Evolutionary conservation across 1,140 invertebrate genomes (phyloP).

Genomic region (Pseudomyrmex cubaensis): DNA sequence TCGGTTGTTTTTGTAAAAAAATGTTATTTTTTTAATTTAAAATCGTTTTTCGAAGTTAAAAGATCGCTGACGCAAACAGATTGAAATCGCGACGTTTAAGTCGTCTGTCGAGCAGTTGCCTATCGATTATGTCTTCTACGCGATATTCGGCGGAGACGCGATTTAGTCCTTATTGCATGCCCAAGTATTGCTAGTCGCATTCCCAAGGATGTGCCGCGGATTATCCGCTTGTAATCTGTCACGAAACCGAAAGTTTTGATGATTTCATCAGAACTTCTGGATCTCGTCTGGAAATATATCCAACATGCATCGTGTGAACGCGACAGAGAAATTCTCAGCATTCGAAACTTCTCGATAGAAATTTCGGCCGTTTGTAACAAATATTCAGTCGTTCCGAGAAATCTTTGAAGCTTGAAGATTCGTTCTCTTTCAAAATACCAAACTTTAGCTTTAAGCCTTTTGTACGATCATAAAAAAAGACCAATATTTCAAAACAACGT

Average conservation of each 20-base stretch:
- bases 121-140: conserved; percentile 37
- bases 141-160: conserved; percentile 21
- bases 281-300: conserved; percentile 8
- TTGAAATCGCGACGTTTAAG: neutral
- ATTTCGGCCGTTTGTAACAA: neutral
- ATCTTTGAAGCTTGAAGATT: neutral
- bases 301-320: neutral
- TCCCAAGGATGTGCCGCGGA: conserved; percentile 23
- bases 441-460: too few relatives aligned
- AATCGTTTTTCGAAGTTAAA: neutral
- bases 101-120: neutral
- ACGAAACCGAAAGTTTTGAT: conserved; percentile 65
- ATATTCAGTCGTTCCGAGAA: neutral
- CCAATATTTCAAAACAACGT: too few relatives aligned
- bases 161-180: conserved; percentile 22
- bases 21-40: neutral
- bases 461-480: too few relatives aligned
- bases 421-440: too few relatives aligned
- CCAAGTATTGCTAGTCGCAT: neutral
- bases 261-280: conserved; percentile 64
- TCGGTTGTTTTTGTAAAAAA: neutral
- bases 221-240: conserved; percentile 65
- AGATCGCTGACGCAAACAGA: neutral
- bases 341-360: conserved; percentile 10
- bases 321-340: neutral